phyloP scores from a whole-genome alignment of 1,140 invertebrate species.

The Zophobas morio region DNA sequence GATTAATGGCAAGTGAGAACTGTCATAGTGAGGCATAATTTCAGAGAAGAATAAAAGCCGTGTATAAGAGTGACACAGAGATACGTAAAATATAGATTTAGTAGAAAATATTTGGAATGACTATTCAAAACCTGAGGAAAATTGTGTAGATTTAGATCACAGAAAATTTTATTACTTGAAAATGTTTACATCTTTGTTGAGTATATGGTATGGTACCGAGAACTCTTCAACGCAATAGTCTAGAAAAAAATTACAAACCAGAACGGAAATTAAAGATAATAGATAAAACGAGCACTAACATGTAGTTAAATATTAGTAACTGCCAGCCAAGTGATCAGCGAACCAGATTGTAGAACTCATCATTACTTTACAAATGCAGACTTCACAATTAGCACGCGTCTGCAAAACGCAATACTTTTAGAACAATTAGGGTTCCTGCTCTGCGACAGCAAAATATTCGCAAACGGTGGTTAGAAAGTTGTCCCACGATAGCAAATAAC shows the following conservation, averaged over 20 bases:
- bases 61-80: too few relatives aligned
- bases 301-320: not conserved
- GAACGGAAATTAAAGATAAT: constrained; percentile 24
- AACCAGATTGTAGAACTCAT: not conserved
- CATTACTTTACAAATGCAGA: too few relatives aligned
- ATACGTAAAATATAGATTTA: too few relatives aligned
- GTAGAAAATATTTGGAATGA: too few relatives aligned
- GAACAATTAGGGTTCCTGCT: constrained; percentile 3
- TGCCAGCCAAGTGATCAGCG: not conserved
- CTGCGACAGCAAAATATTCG: constrained; percentile 5
- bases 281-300: constrained; percentile 4
- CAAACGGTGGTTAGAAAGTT: not conserved
- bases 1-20: too few relatives aligned
- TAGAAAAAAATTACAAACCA: constrained; percentile 18
- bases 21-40: too few relatives aligned
- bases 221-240: not conserved
- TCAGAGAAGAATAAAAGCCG: too few relatives aligned
- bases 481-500: constrained; percentile 24
- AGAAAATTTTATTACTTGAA: too few relatives aligned
- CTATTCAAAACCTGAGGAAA: too few relatives aligned
- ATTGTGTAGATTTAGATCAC: too few relatives aligned
- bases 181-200: too few relatives aligned
- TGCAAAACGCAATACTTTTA: not conserved
- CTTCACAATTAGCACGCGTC: not conserved
- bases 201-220: too few relatives aligned